Conservation (phyloP, 2,113 vertebrate genomes). For the Acanthochromis polyacanthus region DNA sequence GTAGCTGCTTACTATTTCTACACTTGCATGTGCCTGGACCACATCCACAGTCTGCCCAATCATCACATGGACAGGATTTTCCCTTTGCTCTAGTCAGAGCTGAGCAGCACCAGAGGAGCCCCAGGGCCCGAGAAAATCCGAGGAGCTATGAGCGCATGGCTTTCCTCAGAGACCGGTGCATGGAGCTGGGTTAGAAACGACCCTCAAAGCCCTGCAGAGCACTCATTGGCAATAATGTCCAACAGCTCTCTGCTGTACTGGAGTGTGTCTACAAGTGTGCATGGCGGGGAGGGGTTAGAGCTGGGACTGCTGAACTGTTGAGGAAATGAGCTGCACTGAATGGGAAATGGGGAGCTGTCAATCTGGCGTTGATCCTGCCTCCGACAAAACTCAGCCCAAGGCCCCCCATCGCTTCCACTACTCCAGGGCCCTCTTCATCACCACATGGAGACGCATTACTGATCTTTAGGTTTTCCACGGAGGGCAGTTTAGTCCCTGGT, state of each 20-base stretch:
- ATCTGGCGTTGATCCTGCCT: constrained; percentile 34
- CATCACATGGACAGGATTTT: not conserved
- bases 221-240: constrained; percentile 56
- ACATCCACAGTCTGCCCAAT: too few relatives aligned
- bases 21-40: too few relatives aligned
- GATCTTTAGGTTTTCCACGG: constrained; percentile 37
- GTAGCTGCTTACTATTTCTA: too few relatives aligned
- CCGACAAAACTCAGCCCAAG: constrained; percentile 16
- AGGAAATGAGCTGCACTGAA: constrained; percentile 26
- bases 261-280: constrained; percentile 33
- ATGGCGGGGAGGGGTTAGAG: not conserved
- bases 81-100: not conserved
- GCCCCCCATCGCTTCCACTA: constrained; percentile 4
- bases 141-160: constrained; percentile 34
- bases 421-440: constrained; percentile 36
- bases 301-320: constrained; percentile 23
- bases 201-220: constrained; percentile 49
- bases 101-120: not conserved
- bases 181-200: constrained; percentile 2
- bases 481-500: constrained; percentile 35
- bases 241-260: constrained; percentile 33
- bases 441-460: constrained; percentile 43
- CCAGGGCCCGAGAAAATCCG: not conserved
- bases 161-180: constrained; percentile 12
- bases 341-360: constrained; percentile 25